Conservation (phyloP, 2,888 invertebrate genomes). For the Chironomus riparius region DNA sequence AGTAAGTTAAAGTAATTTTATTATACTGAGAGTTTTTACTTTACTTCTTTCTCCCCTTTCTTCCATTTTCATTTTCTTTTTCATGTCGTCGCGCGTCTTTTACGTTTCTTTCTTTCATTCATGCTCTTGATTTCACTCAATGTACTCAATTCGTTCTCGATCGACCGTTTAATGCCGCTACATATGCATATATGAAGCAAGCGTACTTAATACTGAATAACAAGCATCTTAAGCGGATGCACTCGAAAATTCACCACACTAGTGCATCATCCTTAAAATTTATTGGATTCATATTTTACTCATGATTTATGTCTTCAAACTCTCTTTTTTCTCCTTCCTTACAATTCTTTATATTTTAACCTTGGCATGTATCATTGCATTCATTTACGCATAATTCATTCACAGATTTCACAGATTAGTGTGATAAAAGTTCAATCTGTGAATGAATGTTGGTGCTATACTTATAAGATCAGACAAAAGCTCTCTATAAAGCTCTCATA, state of each 20-base stretch:
- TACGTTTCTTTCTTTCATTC: neutral
- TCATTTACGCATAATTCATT: too few species aligned
- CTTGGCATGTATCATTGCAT: too few species aligned
- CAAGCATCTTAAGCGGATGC: neutral
- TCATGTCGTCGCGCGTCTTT: neutral
- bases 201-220: neutral
- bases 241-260: neutral
- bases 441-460: too few species aligned
- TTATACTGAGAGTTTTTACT: neutral
- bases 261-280: too few species aligned
- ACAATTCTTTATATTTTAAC: too few species aligned
- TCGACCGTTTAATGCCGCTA: neutral
- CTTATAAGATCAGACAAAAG: too few species aligned
- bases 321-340: too few species aligned
- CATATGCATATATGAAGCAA: neutral
- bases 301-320: too few species aligned
- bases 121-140: slow-evolving; percentile 22
- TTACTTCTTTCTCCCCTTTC: slow-evolving; percentile 1
- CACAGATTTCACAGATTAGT: too few species aligned
- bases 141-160: slow-evolving; percentile 2
- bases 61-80: neutral
- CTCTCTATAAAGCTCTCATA: too few species aligned
- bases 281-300: too few species aligned
- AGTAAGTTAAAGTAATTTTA: neutral
- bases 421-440: too few species aligned